Evolutionary conservation across 2,113 vertebrate genomes (phyloP).

Genomic region (Carassius auratus): DNA sequence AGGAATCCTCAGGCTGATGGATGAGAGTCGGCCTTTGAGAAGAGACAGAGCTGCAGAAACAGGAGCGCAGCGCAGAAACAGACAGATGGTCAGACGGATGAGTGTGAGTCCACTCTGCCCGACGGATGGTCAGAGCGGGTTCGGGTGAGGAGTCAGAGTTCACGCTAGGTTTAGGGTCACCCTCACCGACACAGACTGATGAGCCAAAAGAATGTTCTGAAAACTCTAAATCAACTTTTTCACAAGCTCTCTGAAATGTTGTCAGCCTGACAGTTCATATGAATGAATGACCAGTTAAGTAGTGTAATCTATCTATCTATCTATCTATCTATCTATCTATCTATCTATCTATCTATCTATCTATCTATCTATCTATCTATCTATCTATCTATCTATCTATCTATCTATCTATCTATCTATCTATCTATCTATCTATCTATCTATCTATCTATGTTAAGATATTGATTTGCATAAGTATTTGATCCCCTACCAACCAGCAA

Average conservation of each 20-base stretch:
- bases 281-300: constrained; percentile 32
- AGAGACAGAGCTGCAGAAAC: constrained; percentile 19
- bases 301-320: neutral
- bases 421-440: neutral
- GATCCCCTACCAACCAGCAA: too few species aligned
- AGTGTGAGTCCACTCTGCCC: too few species aligned
- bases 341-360: neutral
- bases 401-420: neutral
- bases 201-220: constrained; percentile 50
- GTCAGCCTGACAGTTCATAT: constrained; percentile 21
- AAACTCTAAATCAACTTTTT: constrained; percentile 38
- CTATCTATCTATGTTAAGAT: neutral
- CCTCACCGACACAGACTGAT: constrained; percentile 56
- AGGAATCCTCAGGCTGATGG: constrained; percentile 36
- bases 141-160: constrained; percentile 51
- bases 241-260: constrained; percentile 26
- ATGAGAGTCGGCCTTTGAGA: constrained; percentile 39
- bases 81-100: constrained; percentile 22
- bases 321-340: neutral
- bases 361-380: neutral
- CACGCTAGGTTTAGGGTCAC: constrained; percentile 52
- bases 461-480: too few species aligned
- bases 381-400: neutral
- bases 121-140: neutral
- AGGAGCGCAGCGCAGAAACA: constrained; percentile 29